phyloP scores from a whole-genome alignment of 2,797 vertebrate species.

The Semotilus atromaculatus region DNA sequence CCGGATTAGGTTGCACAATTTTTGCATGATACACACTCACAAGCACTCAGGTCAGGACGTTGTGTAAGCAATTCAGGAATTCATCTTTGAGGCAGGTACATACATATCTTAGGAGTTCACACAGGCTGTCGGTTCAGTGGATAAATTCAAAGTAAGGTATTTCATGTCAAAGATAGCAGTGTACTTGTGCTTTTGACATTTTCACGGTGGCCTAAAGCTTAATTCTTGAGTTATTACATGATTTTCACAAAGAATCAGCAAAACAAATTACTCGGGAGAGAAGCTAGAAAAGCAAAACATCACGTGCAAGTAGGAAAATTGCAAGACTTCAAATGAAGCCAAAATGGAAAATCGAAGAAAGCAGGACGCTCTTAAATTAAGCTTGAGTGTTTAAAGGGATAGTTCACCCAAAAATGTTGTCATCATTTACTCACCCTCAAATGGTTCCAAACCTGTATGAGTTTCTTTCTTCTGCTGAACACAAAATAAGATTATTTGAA shows the following conservation, averaged over 20 bases:
- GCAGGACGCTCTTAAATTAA: background rate
- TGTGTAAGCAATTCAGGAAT: slow-evolving; percentile 57
- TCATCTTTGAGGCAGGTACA: slow-evolving; percentile 52
- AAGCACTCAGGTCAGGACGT: slow-evolving; percentile 41
- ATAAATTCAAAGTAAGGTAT: background rate
- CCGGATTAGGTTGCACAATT: slow-evolving; percentile 73
- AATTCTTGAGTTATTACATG: background rate
- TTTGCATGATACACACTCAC: slow-evolving; percentile 37
- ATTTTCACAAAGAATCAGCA: slow-evolving; percentile 30
- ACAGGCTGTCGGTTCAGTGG: background rate
- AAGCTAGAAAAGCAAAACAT: slow-evolving; percentile 37
- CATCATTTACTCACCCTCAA: background rate
- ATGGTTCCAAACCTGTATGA: background rate
- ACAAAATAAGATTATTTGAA: too few species aligned
- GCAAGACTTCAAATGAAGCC: slow-evolving; percentile 11
- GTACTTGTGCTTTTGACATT: background rate
- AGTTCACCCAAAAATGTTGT: background rate
- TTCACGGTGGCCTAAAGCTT: background rate
- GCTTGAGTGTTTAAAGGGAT: background rate
- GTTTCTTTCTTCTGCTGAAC: too few species aligned
- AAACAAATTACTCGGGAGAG: slow-evolving; percentile 27
- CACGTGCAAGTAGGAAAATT: slow-evolving; percentile 33
- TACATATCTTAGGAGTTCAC: slow-evolving; percentile 32
- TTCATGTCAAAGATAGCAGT: background rate
- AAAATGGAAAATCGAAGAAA: slow-evolving; percentile 25